A percentile compares a stretch with the other conserved stretches of the same genome.
These are phyloP conservation scores for Polyergus mexicanus DNA, from an alignment of 1,140 invertebrate species.

Conservation along the genomic window DNA sequence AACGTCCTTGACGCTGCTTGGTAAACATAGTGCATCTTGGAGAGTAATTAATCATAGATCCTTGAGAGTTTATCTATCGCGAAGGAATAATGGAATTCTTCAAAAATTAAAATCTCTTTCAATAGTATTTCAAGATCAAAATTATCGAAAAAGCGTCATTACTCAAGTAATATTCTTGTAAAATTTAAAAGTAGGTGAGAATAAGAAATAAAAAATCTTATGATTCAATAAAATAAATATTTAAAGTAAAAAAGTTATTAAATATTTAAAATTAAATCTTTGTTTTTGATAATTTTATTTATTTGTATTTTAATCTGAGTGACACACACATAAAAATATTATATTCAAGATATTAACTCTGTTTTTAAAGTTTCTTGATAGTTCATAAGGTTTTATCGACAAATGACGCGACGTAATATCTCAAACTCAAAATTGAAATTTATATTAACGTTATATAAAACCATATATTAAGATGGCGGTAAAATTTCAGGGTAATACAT, in stretches of 20 bases:
- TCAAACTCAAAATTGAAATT: background rate
- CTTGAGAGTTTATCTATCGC: conserved; percentile 12
- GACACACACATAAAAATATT: conserved; percentile 8
- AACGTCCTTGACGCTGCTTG: conserved; percentile 14
- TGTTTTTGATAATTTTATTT: background rate
- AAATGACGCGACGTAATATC: background rate
- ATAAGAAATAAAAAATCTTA: background rate
- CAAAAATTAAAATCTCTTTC: conserved; percentile 32
- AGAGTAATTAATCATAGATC: conserved; percentile 65
- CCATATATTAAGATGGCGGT: background rate
- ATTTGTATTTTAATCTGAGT: conserved; percentile 39
- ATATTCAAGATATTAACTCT: background rate
- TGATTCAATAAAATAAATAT: background rate
- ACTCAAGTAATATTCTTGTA: background rate
- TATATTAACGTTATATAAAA: background rate
- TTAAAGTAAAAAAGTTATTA: background rate
- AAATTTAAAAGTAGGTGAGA: background rate
- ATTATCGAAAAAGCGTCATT: background rate
- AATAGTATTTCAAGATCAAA: background rate
- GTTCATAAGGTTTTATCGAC: background rate
- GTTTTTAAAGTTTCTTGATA: background rate
- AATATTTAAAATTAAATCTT: background rate
- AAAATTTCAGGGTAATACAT: background rate
- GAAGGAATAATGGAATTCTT: background rate
- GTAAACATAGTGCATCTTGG: conserved; percentile 1